Base-by-base conservation (phyloP, 2,888 invertebrate genomes). In the Drosophila aldrichi region DNA sequence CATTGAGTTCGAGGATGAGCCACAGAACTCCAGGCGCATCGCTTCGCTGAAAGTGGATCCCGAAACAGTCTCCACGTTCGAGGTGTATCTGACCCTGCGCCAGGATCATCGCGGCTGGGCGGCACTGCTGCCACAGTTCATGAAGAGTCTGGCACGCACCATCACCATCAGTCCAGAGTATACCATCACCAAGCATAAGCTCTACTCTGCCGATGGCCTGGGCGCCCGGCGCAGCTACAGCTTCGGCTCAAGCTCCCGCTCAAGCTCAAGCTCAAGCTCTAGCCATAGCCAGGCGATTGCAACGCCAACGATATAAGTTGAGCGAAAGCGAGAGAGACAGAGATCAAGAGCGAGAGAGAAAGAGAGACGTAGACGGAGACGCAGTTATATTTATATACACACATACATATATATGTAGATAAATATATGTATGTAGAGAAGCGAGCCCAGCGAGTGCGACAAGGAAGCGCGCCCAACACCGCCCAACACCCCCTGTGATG, bases 71-170 rank as follows among this genome's bases (percentile, higher is more conserved):
- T 91, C 91, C 48, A 91, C 91, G 0, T 91, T 91, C 51, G 91
- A 91, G 77, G 82, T 91, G 7, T 91, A 91, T 64, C 68, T 91
- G n/a, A 91, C 91, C 12, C 77, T 91, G 79, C 90, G 92, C 5
- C 91, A 91, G 77, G 91, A 91, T 63, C 91, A 91, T 75, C 89
- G 91, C 55, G 91, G 91, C 78, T 91, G 91, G 91, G 82, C 91
- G 60, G 88, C 92, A 0, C 70, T 91, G 60, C 34, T 91, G 84
- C 91, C 91, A 18, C 92, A 91, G 70, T 91, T 91, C 81, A 91
- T 91, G 91, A 91, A 91, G 71, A 91, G 89, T 20, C 61, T 91
- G 67, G 91, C 91, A 40, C 91, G 91, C 75, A 91, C 91, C 60
- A 89, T 91, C 49, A 91, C 91, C 61, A 91, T 91, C 80, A 91